Percentiles rank a stretch among this genome's conserved stretches.
phyloP scores from a whole-genome alignment of 2,797 vertebrate genomes.

The Tamandua tetradactyla region DNA sequence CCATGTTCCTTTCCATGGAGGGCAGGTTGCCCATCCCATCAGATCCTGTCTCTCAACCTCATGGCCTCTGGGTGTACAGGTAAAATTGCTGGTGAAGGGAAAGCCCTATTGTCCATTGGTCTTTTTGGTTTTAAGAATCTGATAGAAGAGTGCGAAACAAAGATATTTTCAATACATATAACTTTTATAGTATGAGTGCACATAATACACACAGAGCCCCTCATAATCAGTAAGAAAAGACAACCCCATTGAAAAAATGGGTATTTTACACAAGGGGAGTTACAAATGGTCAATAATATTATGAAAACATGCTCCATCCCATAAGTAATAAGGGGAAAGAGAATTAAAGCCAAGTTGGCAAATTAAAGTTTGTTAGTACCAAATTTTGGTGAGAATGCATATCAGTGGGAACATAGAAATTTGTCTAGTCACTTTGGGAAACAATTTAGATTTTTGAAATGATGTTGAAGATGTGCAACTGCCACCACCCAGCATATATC shows the following conservation, averaged over 20 bases:
- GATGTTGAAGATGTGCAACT: not conserved
- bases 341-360: constrained; percentile 20
- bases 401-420: not conserved
- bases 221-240: constrained; percentile 11
- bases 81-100: not conserved
- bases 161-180: not conserved
- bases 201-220: not conserved
- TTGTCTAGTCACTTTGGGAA: not conserved
- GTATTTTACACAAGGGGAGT: constrained; percentile 41
- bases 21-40: not conserved
- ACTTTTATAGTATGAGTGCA: not conserved
- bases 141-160: not conserved
- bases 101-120: not conserved
- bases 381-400: not conserved
- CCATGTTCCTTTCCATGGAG: too few species aligned
- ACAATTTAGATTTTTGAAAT: not conserved
- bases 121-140: constrained; percentile 38
- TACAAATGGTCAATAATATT: not conserved
- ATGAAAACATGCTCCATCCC: not conserved
- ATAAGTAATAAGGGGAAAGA: not conserved
- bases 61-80: not conserved
- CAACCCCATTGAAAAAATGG: constrained; percentile 4
- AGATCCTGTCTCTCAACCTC: not conserved
- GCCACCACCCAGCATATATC: not conserved
- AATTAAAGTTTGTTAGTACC: not conserved